A percentile compares a stretch with the other conserved stretches of the same genome.
Evolutionary conservation across 2,797 vertebrate species (phyloP).

Genomic region (Chiropotes sagulatus): DNA sequence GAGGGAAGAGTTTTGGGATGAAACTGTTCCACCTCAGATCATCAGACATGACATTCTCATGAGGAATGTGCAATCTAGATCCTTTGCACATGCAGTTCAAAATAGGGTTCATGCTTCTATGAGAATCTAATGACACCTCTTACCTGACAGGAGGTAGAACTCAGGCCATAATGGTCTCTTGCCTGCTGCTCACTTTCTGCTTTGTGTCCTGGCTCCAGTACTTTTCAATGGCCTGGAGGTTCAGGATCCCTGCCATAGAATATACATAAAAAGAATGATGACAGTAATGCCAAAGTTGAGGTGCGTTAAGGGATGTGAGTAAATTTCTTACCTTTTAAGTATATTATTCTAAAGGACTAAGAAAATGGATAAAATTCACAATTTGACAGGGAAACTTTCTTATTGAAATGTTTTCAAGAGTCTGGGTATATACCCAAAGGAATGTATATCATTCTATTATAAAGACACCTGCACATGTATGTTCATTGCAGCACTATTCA

Average conservation of each 20-base stretch:
- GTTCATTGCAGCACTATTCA: background rate
- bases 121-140: background rate
- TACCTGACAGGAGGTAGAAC: background rate
- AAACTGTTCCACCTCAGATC: background rate
- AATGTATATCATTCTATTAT: background rate
- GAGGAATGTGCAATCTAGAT: background rate
- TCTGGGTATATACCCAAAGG: background rate
- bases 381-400: background rate
- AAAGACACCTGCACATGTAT: background rate
- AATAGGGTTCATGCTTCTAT: background rate
- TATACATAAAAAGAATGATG: background rate
- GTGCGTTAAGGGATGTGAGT: background rate
- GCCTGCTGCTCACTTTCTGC: background rate
- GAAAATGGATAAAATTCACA: background rate
- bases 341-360: background rate
- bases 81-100: background rate
- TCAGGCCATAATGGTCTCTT: background rate
- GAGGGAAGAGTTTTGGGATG: background rate
- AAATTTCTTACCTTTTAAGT: background rate
- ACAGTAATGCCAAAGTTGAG: background rate
- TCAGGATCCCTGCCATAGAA: background rate
- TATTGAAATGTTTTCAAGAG: background rate
- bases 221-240: background rate
- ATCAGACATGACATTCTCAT: background rate
- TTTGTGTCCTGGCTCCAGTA: background rate